Evolutionary conservation across 2,113 vertebrate genomes (phyloP), one percentile per base, ranked within the genome.

Genomic region (Alaudala cheleensis): DNA sequence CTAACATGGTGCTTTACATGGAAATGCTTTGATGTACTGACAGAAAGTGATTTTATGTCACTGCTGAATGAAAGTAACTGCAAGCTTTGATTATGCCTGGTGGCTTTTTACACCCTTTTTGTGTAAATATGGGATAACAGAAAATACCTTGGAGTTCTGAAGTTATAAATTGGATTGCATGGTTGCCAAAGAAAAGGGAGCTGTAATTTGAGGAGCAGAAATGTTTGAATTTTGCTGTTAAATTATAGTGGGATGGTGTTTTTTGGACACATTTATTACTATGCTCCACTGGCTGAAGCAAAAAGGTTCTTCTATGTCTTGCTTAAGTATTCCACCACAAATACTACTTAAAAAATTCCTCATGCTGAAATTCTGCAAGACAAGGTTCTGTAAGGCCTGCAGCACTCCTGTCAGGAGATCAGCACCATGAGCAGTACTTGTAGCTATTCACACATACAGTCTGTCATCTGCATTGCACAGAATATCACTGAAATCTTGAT

Each of bases 51-150:
- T 95, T 93, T 91, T 47, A 42, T 81, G 49, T 91, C 92, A 92
- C 61, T 81, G 37, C 70, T 86, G 77, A 71, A 73, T 91, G 91
- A 89, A 96, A 79, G 83, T 40, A 83, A 26, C 64, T 76, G 84
- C 53, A 72, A 89, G 94, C 81, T 95, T 96, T 95, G 86, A 95
- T 93, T 89, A 57, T 93, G 83, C 81, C 67, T 93, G 49, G 60
- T 87, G 76, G 31, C 57, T 76, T 95, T 96, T 95, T 96, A 83
- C 83, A 88, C 72, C 74, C 14, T 64, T 87, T 92, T 67, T 84
- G 53, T 71, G 61, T 92, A 84, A 95, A 95, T 76, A 47, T 31
- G 57, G 83, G 82, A 61, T 84, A 91, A 79, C 69, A 78, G 53
- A 84, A 96, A 82, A 71, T 86, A 81, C 37, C 33, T 90, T 54